Percentiles rank a stretch among this genome's conserved stretches.
Evolutionary conservation across 2,888 invertebrate species (phyloP).

Genomic region (Iselma pallidipennis): DNA sequence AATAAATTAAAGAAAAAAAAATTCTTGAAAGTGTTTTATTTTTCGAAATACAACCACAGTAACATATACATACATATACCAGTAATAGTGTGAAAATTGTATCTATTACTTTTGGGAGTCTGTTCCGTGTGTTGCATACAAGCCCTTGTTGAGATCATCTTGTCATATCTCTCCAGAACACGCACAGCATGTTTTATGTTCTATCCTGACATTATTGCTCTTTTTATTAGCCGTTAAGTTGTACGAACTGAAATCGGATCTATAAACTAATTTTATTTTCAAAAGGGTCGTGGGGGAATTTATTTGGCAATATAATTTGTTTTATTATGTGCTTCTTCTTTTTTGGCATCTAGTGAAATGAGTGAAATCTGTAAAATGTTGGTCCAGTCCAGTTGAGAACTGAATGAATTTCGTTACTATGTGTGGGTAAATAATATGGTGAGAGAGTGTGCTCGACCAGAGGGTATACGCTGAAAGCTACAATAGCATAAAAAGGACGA

Average conservation of each 20-base stretch:
- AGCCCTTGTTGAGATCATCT: slow-evolving; percentile 32
- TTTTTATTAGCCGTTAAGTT: slow-evolving; percentile 54
- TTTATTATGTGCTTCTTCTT: slow-evolving; percentile 7
- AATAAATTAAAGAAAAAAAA: no score
- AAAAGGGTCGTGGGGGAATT: slow-evolving; percentile 20
- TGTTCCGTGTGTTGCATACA: slow-evolving; percentile 1
- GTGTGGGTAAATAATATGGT: slow-evolving; percentile 24
- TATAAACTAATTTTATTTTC: slow-evolving; percentile 38
- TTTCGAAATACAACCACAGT: no score
- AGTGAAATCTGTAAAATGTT: neutral
- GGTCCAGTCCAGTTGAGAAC: slow-evolving; percentile 6
- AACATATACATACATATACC: no score
- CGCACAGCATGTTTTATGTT: slow-evolving; percentile 52
- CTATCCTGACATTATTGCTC: slow-evolving; percentile 51
- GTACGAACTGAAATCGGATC: slow-evolving; percentile 44
- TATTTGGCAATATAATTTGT: slow-evolving; percentile 25
- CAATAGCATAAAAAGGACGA: slow-evolving; percentile 43
- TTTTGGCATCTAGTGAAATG: neutral
- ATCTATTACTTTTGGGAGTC: neutral
- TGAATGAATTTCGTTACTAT: slow-evolving; percentile 28
- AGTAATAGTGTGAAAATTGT: neutral
- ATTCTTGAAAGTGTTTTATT: no score
- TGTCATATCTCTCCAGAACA: slow-evolving; percentile 52
- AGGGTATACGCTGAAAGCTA: slow-evolving; percentile 36
- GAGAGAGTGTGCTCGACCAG: slow-evolving; percentile 32